Conservation (phyloP, 1,140 invertebrate species). For the Drosophila hydei region DNA sequence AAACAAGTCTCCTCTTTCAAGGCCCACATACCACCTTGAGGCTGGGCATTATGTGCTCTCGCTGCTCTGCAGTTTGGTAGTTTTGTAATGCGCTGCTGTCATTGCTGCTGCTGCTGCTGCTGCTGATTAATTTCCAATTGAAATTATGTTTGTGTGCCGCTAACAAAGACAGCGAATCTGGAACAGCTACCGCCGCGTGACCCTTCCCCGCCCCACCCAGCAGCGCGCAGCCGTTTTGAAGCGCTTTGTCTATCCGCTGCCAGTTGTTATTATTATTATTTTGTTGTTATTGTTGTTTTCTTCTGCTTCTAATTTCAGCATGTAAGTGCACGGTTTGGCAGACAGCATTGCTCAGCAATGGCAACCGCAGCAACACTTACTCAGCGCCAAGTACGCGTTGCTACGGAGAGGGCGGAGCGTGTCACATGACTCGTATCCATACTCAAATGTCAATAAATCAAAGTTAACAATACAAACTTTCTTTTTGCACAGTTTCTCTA, state of each 20-base stretch:
- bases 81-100: constrained; percentile 7
- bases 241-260: constrained; percentile 33
- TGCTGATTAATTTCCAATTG: constrained; percentile 50
- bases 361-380: constrained; percentile 4
- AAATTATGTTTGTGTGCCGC: constrained; percentile 33
- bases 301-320: not conserved
- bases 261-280: constrained; percentile 13
- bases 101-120: not conserved
- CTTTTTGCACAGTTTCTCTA: not conserved
- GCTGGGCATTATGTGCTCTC: too few relatives aligned
- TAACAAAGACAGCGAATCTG: constrained; percentile 38
- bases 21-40: too few relatives aligned
- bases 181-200: too few relatives aligned
- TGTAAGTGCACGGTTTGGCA: constrained; percentile 13
- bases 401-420: not conserved
- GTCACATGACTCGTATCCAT: constrained; percentile 29
- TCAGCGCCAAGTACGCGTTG: not conserved
- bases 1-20: too few relatives aligned
- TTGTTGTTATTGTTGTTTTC: not conserved
- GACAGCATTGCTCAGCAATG: constrained; percentile 32
- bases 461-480: constrained; percentile 29
- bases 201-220: not conserved
- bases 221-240: constrained; percentile 29
- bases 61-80: too few relatives aligned
- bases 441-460: constrained; percentile 34